Evolutionary conservation across 2,113 vertebrate species (phyloP).

Genomic region (Condylura cristata): DNA sequence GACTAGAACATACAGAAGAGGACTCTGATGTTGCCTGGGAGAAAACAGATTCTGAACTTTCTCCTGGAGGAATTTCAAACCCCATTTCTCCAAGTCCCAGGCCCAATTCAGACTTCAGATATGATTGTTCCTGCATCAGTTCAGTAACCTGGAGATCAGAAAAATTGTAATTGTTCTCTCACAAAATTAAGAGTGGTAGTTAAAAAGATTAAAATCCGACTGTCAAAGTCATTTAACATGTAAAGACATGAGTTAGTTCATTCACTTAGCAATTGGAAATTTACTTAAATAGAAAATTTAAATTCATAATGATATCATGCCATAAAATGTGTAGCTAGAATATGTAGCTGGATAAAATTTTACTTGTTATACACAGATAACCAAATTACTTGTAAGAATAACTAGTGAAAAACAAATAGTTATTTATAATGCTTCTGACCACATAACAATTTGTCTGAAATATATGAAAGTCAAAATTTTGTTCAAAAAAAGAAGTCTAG

Average conservation of each 20-base stretch:
- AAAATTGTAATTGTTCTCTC: slow-evolving; percentile 54
- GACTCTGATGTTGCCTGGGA: slow-evolving; percentile 87
- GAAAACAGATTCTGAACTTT: slow-evolving; percentile 86
- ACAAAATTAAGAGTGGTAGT: slow-evolving; percentile 7
- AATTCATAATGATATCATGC: slow-evolving; percentile 13
- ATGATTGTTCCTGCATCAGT: slow-evolving; percentile 94
- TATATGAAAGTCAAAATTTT: slow-evolving; percentile 3
- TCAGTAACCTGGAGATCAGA: slow-evolving; percentile 90
- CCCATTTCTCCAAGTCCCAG: slow-evolving; percentile 87
- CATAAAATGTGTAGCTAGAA: not conserved
- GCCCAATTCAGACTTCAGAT: slow-evolving; percentile 92
- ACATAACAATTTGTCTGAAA: not conserved
- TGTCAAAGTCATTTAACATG: not conserved
- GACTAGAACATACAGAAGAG: slow-evolving; percentile 91
- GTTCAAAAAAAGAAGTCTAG: not conserved
- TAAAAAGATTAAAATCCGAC: slow-evolving; percentile 17
- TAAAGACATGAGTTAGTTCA: slow-evolving; percentile 19
- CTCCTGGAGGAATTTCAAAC: slow-evolving; percentile 83
- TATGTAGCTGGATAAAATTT: not conserved
- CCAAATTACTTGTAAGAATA: slow-evolving; percentile 19
- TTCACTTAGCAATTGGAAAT: slow-evolving; percentile 10
- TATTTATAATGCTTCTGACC: slow-evolving; percentile 10
- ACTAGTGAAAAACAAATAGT: slow-evolving; percentile 14
- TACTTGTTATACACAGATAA: not conserved
- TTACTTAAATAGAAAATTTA: slow-evolving; percentile 26